These are phyloP conservation scores for Chaetura pelagica DNA, from an alignment of 2,113 vertebrate species.

Conservation along the genomic window DNA sequence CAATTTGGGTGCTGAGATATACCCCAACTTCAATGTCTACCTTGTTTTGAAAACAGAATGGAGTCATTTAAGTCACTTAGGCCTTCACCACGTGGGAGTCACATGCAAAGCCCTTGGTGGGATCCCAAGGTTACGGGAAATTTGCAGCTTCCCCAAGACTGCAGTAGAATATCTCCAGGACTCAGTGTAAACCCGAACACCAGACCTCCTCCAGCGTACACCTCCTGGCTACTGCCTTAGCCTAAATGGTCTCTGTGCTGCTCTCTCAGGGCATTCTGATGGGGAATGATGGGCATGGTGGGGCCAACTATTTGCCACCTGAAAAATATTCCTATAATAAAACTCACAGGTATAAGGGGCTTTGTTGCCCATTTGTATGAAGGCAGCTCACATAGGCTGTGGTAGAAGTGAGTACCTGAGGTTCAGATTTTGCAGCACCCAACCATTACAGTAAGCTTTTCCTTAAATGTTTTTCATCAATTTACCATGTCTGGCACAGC, in stretches of 20 bases:
- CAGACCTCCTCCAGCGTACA: rapidly evolving
- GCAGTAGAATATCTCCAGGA: not conserved
- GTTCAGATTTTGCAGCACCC: not conserved
- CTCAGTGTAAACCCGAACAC: not conserved
- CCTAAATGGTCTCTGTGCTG: not conserved
- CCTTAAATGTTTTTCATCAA: not conserved
- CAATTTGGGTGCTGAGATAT: not conserved
- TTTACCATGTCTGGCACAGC: rapidly evolving
- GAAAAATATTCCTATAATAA: not conserved
- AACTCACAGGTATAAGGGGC: not conserved
- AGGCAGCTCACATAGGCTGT: not conserved
- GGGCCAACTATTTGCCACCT: not conserved
- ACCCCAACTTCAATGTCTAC: not conserved
- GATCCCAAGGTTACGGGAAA: not conserved
- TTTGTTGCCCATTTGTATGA: not conserved
- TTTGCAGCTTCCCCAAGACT: not conserved
- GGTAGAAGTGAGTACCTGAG: not conserved
- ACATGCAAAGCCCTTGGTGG: not conserved
- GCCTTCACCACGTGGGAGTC: rapidly evolving
- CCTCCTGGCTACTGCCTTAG: rapidly evolving
- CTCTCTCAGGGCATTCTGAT: not conserved
- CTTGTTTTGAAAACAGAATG: not conserved
- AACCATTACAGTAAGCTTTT: not conserved
- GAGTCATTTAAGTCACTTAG: not conserved
- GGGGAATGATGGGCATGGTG: rapidly evolving